phyloP scores from a whole-genome alignment of 35 echinoderm and acorn worm genomes.

The Heliocidaris erythrogramma region DNA sequence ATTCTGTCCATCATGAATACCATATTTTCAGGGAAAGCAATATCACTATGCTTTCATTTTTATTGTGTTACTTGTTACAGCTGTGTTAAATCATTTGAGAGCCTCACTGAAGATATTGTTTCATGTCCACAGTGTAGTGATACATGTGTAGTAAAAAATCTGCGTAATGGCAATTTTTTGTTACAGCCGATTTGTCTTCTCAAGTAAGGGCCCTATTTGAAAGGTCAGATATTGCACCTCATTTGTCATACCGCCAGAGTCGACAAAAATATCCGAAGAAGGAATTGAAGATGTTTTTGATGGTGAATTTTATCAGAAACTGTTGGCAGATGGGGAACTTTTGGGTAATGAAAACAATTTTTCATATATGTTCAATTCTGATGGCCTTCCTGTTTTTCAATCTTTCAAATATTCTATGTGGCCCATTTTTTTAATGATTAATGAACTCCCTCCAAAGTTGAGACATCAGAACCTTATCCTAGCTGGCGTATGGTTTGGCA shows the following conservation, averaged over 20 bases:
- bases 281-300: slow-evolving; percentile 75
- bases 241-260: neutral
- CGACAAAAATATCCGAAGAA: slow-evolving; percentile 4
- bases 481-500: slow-evolving; percentile 65
- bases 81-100: slow-evolving; percentile 6
- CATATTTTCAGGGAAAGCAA: neutral
- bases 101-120: neutral
- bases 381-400: slow-evolving; percentile 61
- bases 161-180: neutral
- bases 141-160: neutral
- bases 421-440: slow-evolving; percentile 69
- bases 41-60: neutral
- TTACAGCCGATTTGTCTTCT: neutral
- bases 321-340: slow-evolving; percentile 40
- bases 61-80: neutral
- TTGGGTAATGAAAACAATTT: slow-evolving; percentile 63
- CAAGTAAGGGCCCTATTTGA: neutral
- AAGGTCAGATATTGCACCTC: neutral
- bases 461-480: slow-evolving; percentile 53
- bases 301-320: slow-evolving; percentile 60
- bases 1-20: neutral
- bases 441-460: slow-evolving; percentile 62
- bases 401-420: slow-evolving; percentile 66
- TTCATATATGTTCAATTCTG: slow-evolving; percentile 65
- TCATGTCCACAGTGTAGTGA: slow-evolving; percentile 22